Conservation (phyloP, 2,797 vertebrate genomes). For the Malacoctenus gilli region DNA sequence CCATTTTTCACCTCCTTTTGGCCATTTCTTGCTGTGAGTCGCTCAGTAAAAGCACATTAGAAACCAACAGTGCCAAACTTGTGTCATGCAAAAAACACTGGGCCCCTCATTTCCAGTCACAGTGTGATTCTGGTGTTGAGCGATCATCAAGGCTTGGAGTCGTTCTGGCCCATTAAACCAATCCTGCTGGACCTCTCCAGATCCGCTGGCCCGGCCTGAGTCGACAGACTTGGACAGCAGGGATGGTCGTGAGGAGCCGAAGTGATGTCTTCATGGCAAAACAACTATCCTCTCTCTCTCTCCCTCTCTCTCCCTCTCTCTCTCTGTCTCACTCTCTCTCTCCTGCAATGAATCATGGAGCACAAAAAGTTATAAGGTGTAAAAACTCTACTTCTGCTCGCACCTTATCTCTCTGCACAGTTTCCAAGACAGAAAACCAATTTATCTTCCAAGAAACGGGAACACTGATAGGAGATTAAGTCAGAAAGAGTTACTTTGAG, state of each 20-base stretch:
- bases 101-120: too few species aligned
- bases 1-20: too few species aligned
- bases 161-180: conserved; percentile 44
- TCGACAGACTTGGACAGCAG: conserved; percentile 17
- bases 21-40: conserved; percentile 9
- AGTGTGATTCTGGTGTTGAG: too few species aligned
- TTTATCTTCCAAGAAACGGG: conserved; percentile 65
- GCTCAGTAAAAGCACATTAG: background rate
- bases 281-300: conserved; percentile 33
- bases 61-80: conserved; percentile 6
- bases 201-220: conserved; percentile 20
- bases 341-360: conserved; percentile 26
- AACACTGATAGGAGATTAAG: conserved; percentile 67
- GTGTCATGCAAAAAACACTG: background rate
- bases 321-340: too few species aligned
- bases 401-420: conserved; percentile 64
- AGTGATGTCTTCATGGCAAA: conserved; percentile 28
- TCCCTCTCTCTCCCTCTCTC: conserved; percentile 18
- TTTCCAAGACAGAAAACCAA: conserved; percentile 62
- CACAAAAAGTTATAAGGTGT: conserved; percentile 49
- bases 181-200: conserved; percentile 31
- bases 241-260: conserved; percentile 24
- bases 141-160: too few species aligned
- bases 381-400: conserved; percentile 46
- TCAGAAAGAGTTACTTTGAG: conserved; percentile 64